Conservation (phyloP, 2,888 invertebrate genomes). For the Cephus rjabovi region DNA sequence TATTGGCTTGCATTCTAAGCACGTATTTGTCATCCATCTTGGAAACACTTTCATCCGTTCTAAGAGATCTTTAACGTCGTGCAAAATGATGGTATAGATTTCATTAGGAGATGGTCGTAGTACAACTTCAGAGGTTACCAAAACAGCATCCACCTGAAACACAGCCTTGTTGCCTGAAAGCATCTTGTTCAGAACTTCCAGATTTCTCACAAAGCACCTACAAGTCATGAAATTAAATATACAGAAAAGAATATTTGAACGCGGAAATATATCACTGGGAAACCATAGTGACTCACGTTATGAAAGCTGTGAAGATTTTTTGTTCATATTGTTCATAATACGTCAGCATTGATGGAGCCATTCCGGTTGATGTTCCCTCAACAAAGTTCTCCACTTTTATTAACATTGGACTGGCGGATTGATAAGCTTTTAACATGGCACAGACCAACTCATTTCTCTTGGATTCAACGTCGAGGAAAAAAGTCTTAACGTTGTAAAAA, state of each 20-base stretch:
- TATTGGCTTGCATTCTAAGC: conserved; percentile 78
- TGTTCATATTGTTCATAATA: conserved; percentile 88
- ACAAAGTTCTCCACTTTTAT: conserved; percentile 89
- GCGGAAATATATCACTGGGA: neutral
- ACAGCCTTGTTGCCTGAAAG: conserved; percentile 72
- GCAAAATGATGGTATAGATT: conserved; percentile 81
- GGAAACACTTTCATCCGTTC: conserved; percentile 82
- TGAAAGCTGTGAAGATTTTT: conserved; percentile 78
- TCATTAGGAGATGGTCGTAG: conserved; percentile 82
- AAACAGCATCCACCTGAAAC: conserved; percentile 83
- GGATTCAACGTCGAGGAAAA: conserved; percentile 78
- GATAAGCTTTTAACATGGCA: conserved; percentile 78
- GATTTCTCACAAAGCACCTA: conserved; percentile 70
- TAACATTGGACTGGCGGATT: conserved; percentile 83
- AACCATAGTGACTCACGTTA: conserved; percentile 65
- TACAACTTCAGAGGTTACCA: conserved; percentile 81
- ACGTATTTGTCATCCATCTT: conserved; percentile 89
- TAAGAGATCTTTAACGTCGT: conserved; percentile 81
- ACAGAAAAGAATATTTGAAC: neutral
- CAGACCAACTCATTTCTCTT: conserved; percentile 78
- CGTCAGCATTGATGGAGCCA: conserved; percentile 77
- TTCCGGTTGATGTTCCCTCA: conserved; percentile 82
- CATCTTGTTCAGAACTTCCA: conserved; percentile 75
- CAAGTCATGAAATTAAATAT: neutral
- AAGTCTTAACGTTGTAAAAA: conserved; percentile 68